Conservation (phyloP, 2,113 vertebrate genomes). For the Strix uralensis region DNA sequence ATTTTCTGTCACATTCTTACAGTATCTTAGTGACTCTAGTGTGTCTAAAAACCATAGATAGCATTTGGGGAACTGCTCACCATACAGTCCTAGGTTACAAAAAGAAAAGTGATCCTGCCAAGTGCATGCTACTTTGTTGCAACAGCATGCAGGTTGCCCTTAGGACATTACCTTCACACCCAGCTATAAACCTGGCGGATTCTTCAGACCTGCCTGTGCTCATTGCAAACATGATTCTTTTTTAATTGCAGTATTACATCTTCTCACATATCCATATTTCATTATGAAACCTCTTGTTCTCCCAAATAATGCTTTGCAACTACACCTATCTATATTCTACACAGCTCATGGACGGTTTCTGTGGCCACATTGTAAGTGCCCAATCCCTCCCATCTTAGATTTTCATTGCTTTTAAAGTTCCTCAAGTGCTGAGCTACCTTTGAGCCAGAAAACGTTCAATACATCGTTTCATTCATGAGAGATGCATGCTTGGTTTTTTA, state of each 20-base stretch:
- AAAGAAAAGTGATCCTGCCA: not conserved
- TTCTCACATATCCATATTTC: not conserved
- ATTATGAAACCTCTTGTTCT: not conserved
- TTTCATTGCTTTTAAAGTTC: not conserved
- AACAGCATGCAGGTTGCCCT: too few species aligned
- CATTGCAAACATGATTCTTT: not conserved
- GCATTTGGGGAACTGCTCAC: not conserved
- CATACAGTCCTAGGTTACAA: not conserved
- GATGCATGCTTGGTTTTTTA: not conserved
- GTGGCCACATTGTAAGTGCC: accelerated
- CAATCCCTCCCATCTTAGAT: not conserved
- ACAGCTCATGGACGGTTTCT: not conserved
- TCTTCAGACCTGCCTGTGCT: not conserved
- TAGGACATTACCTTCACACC: not conserved
- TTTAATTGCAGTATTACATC: not conserved
- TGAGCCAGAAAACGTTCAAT: not conserved
- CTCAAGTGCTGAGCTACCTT: not conserved
- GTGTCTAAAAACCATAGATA: not conserved
- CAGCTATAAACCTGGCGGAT: not conserved
- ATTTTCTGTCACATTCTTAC: not conserved
- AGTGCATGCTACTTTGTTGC: accelerated
- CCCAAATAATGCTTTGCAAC: not conserved
- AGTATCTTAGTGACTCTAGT: not conserved
- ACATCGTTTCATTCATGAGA: not conserved
- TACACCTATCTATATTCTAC: not conserved